Evolutionary conservation across 1,140 invertebrate genomes (phyloP).

Genomic region (Zophobas atratus): DNA sequence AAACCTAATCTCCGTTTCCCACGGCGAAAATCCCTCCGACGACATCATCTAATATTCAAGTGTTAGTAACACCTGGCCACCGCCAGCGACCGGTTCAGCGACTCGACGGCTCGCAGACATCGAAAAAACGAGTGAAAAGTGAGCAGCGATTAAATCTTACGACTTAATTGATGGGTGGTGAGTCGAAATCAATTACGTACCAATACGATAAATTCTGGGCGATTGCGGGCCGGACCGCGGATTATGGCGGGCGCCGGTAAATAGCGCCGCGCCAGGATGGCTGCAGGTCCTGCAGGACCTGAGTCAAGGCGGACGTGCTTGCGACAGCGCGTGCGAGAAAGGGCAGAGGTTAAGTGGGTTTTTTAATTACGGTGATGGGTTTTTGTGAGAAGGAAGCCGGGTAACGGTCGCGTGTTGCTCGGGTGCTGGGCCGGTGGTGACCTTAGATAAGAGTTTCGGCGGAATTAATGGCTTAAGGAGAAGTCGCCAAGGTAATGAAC

Average conservation of each 20-base stretch:
- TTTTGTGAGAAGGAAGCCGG: no score
- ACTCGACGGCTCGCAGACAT: constrained; percentile 9
- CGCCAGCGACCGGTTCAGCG: constrained; percentile 17
- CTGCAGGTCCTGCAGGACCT: constrained; percentile 12
- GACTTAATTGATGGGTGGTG: constrained; percentile 12
- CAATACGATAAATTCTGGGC: constrained; percentile 16
- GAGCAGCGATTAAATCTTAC: constrained; percentile 14
- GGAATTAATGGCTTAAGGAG: no score
- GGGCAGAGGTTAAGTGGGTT: constrained; percentile 7
- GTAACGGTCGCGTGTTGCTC: no score
- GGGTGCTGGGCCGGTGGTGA: no score
- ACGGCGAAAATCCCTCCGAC: not conserved
- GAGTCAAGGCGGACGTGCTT: not conserved
- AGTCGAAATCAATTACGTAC: constrained; percentile 25
- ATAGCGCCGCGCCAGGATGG: not conserved
- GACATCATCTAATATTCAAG: constrained; percentile 1
- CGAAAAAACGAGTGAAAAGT: constrained; percentile 16
- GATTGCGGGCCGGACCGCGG: not conserved
- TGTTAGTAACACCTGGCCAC: constrained; percentile 27
- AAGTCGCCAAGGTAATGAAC: no score
- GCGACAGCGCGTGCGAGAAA: constrained; percentile 10
- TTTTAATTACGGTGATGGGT: not conserved
- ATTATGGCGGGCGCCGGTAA: constrained; percentile 4
- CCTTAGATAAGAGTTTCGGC: no score
- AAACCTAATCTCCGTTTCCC: not conserved